A percentile compares a stretch with the other conserved stretches of the same genome.
phyloP scores from a whole-genome alignment of 2,888 invertebrate species.

The Anagyrus pseudococci region DNA sequence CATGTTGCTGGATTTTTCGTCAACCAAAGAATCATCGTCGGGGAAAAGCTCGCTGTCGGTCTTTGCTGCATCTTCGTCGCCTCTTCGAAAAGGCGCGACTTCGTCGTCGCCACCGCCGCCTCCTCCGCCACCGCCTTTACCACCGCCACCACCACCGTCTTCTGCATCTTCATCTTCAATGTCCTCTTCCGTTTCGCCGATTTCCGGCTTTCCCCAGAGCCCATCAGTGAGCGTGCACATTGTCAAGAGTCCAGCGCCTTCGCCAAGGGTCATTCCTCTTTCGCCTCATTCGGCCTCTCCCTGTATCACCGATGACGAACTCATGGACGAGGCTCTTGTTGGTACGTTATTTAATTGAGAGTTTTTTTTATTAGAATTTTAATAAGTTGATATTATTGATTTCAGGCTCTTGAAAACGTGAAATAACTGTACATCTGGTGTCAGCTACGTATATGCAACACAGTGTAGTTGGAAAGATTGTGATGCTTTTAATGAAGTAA shows the following conservation, averaged over 20 bases:
- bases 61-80: slow-evolving; percentile 53
- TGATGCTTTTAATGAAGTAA: no score
- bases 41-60: slow-evolving; percentile 27
- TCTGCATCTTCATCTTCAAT: slow-evolving; percentile 20
- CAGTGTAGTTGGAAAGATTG: no score
- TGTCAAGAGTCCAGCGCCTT: slow-evolving; percentile 78
- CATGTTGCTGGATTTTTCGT: slow-evolving; percentile 72
- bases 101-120: slow-evolving; percentile 59
- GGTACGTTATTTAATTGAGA: slow-evolving; percentile 63
- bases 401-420: slow-evolving; percentile 32
- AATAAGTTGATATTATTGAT: slow-evolving; percentile 9
- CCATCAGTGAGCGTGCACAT: slow-evolving; percentile 78
- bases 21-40: slow-evolving; percentile 65
- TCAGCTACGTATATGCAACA: background rate
- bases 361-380: background rate
- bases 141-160: slow-evolving; percentile 30
- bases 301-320: slow-evolving; percentile 86
- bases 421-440: background rate
- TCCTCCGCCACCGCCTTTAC: slow-evolving; percentile 50
- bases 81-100: slow-evolving; percentile 58
- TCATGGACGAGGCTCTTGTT: slow-evolving; percentile 87
- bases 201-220: slow-evolving; percentile 64
- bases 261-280: slow-evolving; percentile 71
- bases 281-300: slow-evolving; percentile 77
- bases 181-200: slow-evolving; percentile 37